phyloP scores from a whole-genome alignment of 2,797 vertebrate genomes.

The Etheostoma perlongum region DNA sequence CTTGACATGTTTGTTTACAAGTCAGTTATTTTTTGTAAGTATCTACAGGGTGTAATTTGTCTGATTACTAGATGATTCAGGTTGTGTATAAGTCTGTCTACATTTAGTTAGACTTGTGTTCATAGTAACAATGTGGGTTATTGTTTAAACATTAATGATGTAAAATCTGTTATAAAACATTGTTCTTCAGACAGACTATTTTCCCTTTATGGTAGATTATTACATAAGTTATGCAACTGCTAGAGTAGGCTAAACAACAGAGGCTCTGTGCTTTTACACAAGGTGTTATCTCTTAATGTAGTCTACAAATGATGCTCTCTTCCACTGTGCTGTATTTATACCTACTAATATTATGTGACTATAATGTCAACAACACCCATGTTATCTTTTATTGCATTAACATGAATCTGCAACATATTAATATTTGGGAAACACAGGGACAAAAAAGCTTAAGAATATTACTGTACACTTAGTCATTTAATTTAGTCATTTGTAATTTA shows the following conservation, averaged over 20 bases:
- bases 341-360: conserved; percentile 2
- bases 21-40: conserved; percentile 12
- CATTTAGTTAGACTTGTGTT: conserved; percentile 11
- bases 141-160: conserved; percentile 2
- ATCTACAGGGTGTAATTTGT: conserved; percentile 14
- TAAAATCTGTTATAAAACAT: background rate
- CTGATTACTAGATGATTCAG: conserved; percentile 12
- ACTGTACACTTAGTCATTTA: background rate
- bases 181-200: background rate
- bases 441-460: background rate
- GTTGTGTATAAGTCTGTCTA: background rate
- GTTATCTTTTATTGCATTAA: background rate
- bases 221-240: background rate
- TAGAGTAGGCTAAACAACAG: background rate
- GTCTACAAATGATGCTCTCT: background rate
- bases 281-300: background rate
- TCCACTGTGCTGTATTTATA: background rate
- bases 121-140: background rate
- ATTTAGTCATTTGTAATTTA: background rate
- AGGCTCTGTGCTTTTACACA: conserved; percentile 4
- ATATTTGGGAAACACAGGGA: background rate
- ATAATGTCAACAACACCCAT: background rate
- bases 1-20: conserved; percentile 1
- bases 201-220: background rate
- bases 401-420: background rate